Percentiles rank a stretch among this genome's conserved stretches.
Evolutionary conservation across 1,140 invertebrate genomes (phyloP).

Genomic region (Pseudomyrmex gracilis): DNA sequence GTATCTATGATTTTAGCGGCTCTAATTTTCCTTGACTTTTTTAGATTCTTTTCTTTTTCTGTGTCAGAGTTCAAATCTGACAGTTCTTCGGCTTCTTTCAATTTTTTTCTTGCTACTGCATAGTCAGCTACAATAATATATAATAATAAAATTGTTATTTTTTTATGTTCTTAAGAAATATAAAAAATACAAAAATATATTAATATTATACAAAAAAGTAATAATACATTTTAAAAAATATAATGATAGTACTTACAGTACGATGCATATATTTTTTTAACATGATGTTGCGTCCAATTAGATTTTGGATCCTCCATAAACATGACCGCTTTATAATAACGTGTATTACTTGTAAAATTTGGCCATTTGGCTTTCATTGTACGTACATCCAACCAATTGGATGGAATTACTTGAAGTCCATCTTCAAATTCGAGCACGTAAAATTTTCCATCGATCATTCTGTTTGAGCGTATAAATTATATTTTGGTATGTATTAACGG

Average conservation of each 20-base stretch:
- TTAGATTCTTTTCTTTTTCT: too few species aligned
- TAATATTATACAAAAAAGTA: constrained; percentile 2
- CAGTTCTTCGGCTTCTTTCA: too few species aligned
- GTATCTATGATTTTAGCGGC: too few species aligned
- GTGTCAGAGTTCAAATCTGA: too few species aligned
- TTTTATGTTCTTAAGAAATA: not conserved
- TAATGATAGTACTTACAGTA: constrained; percentile 10
- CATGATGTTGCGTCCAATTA: not conserved
- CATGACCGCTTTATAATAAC: not conserved
- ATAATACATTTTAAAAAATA: too few species aligned
- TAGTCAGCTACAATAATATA: too few species aligned
- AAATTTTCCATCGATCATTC: not conserved
- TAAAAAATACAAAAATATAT: not conserved
- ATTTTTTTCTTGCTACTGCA: too few species aligned
- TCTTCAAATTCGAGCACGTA: constrained; percentile 4
- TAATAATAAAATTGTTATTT: not conserved
- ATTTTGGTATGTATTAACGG: not conserved
- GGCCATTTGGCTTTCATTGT: not conserved
- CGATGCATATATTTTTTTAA: constrained; percentile 4
- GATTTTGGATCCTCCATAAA: not conserved
- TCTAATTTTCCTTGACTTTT: too few species aligned
- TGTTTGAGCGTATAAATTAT: not conserved
- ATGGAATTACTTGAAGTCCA: constrained; percentile 5
- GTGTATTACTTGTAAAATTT: not conserved
- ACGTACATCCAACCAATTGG: not conserved